Percentiles rank a stretch among this genome's conserved stretches.
These are phyloP conservation scores for Heterocephalus glaber DNA, from an alignment of 2,113 vertebrate genomes.

Conservation along the genomic window DNA sequence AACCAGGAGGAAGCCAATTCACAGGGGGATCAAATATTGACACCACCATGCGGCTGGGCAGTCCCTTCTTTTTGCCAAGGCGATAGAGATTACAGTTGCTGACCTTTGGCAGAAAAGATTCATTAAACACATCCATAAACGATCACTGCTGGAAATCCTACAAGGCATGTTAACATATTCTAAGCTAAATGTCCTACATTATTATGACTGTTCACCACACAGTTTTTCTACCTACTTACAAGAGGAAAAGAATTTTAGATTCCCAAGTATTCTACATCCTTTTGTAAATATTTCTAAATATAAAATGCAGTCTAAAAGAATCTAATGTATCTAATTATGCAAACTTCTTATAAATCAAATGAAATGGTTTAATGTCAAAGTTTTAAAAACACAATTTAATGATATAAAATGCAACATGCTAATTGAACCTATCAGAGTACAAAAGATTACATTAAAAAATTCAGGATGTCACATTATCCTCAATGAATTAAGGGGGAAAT, in stretches of 20 bases:
- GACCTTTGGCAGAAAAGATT: slow-evolving; percentile 85
- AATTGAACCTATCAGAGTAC: neutral
- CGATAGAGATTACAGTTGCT: slow-evolving; percentile 99
- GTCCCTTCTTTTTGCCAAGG: slow-evolving; percentile 98
- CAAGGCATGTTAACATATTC: neutral
- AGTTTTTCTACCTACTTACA: neutral
- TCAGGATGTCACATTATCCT: neutral
- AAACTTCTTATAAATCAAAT: neutral
- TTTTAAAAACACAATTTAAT: neutral
- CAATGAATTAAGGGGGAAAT: neutral
- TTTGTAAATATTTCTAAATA: neutral
- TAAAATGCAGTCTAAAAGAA: neutral
- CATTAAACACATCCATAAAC: neutral
- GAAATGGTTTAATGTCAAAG: neutral
- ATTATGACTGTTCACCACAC: neutral
- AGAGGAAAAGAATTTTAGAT: neutral
- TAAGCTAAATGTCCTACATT: neutral
- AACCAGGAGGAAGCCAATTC: slow-evolving; percentile 98
- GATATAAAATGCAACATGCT: neutral
- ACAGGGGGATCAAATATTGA: slow-evolving; percentile 99
- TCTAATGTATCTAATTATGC: neutral
- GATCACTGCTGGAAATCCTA: neutral
- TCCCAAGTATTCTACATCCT: neutral
- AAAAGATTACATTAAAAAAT: neutral
- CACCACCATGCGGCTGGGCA: slow-evolving; percentile 99